Conservation (phyloP, 2,113 vertebrate species). For the Sardina pilchardus region DNA sequence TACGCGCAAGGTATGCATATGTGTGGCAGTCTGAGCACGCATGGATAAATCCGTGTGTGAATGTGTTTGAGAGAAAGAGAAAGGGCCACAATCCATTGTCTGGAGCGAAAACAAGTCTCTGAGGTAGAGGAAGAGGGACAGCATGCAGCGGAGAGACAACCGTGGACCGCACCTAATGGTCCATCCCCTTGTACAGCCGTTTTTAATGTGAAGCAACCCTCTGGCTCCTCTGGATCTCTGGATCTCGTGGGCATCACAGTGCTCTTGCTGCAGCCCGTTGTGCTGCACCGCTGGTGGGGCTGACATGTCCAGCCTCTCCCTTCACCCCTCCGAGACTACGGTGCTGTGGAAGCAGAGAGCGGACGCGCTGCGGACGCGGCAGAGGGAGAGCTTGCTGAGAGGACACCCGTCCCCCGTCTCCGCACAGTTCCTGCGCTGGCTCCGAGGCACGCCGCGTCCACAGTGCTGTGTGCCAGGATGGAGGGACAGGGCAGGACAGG, state of each 20-base stretch:
- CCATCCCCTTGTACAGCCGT: not conserved
- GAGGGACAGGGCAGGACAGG: not conserved
- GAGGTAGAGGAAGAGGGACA: constrained; percentile 40
- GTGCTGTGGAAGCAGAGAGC: not conserved
- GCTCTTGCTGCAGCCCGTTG: not conserved
- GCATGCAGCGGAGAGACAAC: not conserved
- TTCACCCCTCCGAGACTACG: not conserved
- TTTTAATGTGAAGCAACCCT: not conserved
- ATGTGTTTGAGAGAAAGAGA: not conserved
- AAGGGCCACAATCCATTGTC: not conserved
- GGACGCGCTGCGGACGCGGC: constrained; percentile 39
- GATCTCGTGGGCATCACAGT: not conserved
- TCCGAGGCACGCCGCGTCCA: constrained; percentile 57
- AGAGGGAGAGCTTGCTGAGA: constrained; percentile 43
- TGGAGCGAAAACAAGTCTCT: constrained; percentile 17
- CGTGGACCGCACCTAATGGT: not conserved
- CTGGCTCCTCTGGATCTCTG: not conserved
- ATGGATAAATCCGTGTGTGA: not conserved
- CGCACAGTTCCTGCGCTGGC: constrained; percentile 65
- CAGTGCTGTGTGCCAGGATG: not conserved
- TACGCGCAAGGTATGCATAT: not conserved
- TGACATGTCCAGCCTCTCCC: not conserved
- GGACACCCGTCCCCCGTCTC: constrained; percentile 54
- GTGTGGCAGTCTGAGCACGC: not conserved
- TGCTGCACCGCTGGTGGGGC: not conserved